phyloP scores from a whole-genome alignment of 2,797 vertebrate genomes.

The Phalloptychus januarius region DNA sequence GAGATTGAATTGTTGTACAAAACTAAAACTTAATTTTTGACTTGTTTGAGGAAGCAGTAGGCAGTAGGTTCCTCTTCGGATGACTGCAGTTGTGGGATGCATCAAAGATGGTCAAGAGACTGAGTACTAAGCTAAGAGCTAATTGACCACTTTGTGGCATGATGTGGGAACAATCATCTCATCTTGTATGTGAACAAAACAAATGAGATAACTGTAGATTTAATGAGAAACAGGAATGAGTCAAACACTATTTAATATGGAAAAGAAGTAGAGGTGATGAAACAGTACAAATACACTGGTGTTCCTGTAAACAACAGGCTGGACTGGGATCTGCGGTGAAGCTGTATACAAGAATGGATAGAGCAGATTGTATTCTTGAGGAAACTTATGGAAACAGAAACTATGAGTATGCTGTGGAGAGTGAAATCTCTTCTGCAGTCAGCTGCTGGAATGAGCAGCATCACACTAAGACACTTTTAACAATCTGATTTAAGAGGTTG shows the following conservation, averaged over 20 bases:
- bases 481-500: not conserved
- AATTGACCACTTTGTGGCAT: not conserved
- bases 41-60: too few relatives aligned
- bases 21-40: not conserved
- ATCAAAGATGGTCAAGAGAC: not conserved
- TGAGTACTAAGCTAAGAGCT: not conserved
- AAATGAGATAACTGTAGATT: not conserved
- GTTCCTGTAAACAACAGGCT: not conserved
- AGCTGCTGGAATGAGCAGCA: not conserved
- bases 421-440: not conserved
- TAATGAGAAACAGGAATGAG: not conserved
- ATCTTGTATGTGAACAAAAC: not conserved
- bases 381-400: not conserved
- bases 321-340: not conserved
- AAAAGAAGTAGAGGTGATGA: not conserved
- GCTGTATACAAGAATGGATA: not conserved
- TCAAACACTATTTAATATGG: not conserved
- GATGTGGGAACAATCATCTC: not conserved
- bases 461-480: not conserved
- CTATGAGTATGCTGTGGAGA: not conserved
- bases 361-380: not conserved
- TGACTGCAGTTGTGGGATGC: not conserved
- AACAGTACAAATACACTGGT: not conserved
- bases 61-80: not conserved
- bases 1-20: not conserved